These are phyloP conservation scores for Pandemis corylana DNA, from an alignment of 2,888 invertebrate genomes.

Conservation along the genomic window DNA sequence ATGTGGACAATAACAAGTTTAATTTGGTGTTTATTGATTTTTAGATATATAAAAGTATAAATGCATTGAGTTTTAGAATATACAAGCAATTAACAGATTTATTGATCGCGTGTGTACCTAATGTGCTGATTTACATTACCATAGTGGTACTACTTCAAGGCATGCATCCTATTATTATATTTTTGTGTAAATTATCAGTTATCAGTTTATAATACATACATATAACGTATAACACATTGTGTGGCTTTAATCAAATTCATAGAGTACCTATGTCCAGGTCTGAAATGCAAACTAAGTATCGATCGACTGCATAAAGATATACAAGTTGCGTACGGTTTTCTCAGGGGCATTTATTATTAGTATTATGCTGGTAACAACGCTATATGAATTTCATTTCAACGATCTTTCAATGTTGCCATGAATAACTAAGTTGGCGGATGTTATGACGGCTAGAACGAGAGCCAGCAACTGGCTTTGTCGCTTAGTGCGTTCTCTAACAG, in stretches of 20 bases:
- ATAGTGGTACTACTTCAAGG: constrained; percentile 8
- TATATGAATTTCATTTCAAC: not conserved
- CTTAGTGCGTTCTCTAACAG: not conserved
- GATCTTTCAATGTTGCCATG: not conserved
- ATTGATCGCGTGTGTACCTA: constrained; percentile 13
- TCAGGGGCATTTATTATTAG: not conserved
- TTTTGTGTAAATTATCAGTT: constrained; percentile 7
- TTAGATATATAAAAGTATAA: not conserved
- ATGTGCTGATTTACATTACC: constrained; percentile 3
- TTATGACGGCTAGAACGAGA: not conserved
- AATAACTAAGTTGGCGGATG: not conserved
- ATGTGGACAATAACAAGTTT: constrained; percentile 11
- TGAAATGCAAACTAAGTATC: not conserved
- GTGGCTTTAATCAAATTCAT: not conserved
- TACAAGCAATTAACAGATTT: constrained; percentile 21
- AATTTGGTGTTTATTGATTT: constrained; percentile 15
- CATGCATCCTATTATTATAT: constrained; percentile 17
- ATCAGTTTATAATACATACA: not conserved
- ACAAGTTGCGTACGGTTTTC: not conserved
- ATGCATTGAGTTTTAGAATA: not conserved
- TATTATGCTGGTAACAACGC: not conserved
- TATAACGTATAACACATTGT: not conserved
- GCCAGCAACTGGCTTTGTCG: not conserved
- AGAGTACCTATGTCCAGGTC: not conserved
- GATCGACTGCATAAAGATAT: not conserved